Percentiles rank a stretch among this genome's conserved stretches.
Evolutionary conservation across 2,113 vertebrate genomes (phyloP).

Genomic region (Chlamydotis undulata): DNA sequence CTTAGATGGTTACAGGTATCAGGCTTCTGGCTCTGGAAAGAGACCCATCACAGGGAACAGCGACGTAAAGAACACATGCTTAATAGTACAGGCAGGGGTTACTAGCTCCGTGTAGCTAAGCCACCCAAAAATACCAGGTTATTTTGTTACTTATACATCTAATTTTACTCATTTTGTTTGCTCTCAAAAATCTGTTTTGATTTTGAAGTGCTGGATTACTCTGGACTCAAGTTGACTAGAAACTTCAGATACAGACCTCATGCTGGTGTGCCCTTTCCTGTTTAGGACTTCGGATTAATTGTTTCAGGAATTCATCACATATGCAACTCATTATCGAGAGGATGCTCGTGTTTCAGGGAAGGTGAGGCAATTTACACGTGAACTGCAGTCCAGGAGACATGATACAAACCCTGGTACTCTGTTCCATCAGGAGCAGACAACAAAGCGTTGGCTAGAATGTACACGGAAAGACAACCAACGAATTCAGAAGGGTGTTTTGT

Average conservation of each 20-base stretch:
- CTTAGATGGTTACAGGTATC: rapidly evolving
- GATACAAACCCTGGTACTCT: background rate
- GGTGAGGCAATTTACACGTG: background rate
- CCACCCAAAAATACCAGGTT: no score
- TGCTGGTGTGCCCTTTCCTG: background rate
- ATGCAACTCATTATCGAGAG: background rate
- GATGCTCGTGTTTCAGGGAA: background rate
- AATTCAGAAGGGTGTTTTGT: background rate
- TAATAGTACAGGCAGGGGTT: background rate
- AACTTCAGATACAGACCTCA: background rate
- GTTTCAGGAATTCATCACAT: background rate
- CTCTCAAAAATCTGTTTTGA: background rate
- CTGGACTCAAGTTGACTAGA: background rate
- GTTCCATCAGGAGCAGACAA: background rate
- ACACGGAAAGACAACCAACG: background rate
- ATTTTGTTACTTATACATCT: background rate
- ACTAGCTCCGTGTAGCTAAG: background rate
- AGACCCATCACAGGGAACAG: background rate
- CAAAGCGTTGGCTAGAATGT: no score
- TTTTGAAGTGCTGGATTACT: background rate
- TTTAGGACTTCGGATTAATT: background rate
- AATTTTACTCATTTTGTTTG: no score
- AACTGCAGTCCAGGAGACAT: background rate
- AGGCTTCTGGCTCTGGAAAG: background rate
- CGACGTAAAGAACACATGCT: background rate